Conservation (phyloP, 2,888 invertebrate species). For the Anorthoa munda region DNA sequence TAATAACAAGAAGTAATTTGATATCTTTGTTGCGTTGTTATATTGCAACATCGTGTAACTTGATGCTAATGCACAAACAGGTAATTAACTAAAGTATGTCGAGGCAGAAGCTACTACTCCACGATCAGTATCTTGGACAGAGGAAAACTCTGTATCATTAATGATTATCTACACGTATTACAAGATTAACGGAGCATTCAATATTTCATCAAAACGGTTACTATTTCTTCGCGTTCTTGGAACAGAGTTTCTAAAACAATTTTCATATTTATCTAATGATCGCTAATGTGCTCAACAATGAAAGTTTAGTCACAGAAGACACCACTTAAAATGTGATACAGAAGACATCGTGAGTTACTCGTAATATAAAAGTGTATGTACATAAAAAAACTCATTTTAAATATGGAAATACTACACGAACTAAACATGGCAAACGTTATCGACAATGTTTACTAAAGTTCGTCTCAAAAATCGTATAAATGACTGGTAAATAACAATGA, state of each 20-base stretch:
- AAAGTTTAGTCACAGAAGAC: constrained; percentile 20
- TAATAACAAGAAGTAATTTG: constrained; percentile 52
- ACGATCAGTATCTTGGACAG: constrained; percentile 59
- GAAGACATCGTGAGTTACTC: constrained; percentile 8
- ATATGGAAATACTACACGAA: constrained; percentile 38
- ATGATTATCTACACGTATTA: constrained; percentile 54
- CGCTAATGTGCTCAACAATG: constrained; percentile 21
- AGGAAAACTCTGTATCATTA: constrained; percentile 58
- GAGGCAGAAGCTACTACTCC: constrained; percentile 68
- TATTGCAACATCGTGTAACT: constrained; percentile 58
- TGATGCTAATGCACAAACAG: constrained; percentile 64
- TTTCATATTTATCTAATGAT: constrained; percentile 32
- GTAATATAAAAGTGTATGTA: constrained; percentile 1
- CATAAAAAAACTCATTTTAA: constrained; percentile 13
- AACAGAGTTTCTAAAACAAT: constrained; percentile 41
- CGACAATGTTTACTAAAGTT: constrained; percentile 36
- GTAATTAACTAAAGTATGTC: constrained; percentile 74
- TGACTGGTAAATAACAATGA: constrained; percentile 48
- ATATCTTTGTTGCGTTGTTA: constrained; percentile 56
- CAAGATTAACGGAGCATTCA: constrained; percentile 53
- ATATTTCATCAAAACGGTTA: constrained; percentile 48
- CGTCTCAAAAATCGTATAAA: constrained; percentile 32
- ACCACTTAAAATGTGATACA: constrained; percentile 17
- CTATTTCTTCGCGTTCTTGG: constrained; percentile 26
- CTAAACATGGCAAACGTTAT: constrained; percentile 45